phyloP scores from a whole-genome alignment of 2,113 vertebrate genomes.

The Scytalopus superciliaris region DNA sequence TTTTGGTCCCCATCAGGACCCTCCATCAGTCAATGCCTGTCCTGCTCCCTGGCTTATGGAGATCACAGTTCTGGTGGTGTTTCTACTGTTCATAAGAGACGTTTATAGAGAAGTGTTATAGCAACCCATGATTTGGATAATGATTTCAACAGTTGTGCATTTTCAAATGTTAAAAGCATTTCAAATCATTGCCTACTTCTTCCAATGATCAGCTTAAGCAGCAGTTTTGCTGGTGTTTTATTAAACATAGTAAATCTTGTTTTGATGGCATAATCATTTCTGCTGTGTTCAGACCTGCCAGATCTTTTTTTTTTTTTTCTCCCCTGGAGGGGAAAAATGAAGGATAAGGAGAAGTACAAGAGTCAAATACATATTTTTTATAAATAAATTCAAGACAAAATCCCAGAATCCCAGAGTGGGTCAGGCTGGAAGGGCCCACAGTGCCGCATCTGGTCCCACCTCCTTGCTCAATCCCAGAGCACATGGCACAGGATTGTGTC shows the following conservation, averaged over 20 bases:
- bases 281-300: not conserved
- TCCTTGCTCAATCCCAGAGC: not conserved
- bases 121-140: not conserved
- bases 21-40: too few species aligned
- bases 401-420: not conserved
- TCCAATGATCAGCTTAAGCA: not conserved
- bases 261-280: not conserved
- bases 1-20: not conserved
- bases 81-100: not conserved
- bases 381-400: not conserved
- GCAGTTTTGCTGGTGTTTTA: not conserved
- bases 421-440: not conserved
- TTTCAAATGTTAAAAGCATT: not conserved
- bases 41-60: fast-evolving
- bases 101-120: not conserved
- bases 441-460: not conserved
- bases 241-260: not conserved
- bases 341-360: not conserved
- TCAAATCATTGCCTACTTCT: not conserved
- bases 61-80: not conserved
- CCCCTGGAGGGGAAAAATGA: not conserved
- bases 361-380: not conserved
- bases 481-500: not conserved
- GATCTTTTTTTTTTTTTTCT: not conserved
- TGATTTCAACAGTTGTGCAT: not conserved